Percentiles rank a stretch among this genome's conserved stretches.
Conservation (phyloP, 2,888 invertebrate species). For the Craniophora ligustri region DNA sequence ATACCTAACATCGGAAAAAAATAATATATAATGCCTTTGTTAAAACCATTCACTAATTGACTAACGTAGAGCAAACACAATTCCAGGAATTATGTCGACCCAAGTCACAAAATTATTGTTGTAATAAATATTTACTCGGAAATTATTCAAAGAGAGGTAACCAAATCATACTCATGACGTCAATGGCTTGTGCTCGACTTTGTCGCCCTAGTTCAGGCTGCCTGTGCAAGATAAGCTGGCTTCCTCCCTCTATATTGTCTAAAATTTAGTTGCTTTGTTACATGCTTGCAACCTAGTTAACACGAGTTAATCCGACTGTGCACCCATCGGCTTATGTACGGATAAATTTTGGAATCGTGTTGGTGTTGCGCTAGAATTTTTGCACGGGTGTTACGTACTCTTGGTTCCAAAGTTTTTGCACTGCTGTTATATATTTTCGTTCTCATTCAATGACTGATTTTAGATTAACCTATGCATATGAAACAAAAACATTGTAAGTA, state of each 20-base stretch:
- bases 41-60: constrained; percentile 24
- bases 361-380: constrained; percentile 15
- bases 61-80: constrained; percentile 25
- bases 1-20: constrained; percentile 5
- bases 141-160: constrained; percentile 47
- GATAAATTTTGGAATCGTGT: constrained; percentile 27
- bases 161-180: constrained; percentile 44
- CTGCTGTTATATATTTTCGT: neutral
- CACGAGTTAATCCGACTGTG: constrained; percentile 46
- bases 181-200: constrained; percentile 40
- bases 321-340: constrained; percentile 36
- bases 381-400: constrained; percentile 1
- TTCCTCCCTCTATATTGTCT: constrained; percentile 69
- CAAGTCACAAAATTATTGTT: constrained; percentile 31
- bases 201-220: constrained; percentile 63
- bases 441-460: neutral
- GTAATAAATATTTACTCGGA: constrained; percentile 46
- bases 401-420: neutral
- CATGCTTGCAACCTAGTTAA: constrained; percentile 58
- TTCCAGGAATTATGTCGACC: constrained; percentile 21
- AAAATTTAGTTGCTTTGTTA: constrained; percentile 68
- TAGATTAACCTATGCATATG: no score
- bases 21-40: constrained; percentile 20
- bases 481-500: neutral
- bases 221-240: constrained; percentile 72